These are phyloP conservation scores for Leptobrachium ailaonicum DNA, from an alignment of 2,113 vertebrate genomes.

Conservation along the genomic window DNA sequence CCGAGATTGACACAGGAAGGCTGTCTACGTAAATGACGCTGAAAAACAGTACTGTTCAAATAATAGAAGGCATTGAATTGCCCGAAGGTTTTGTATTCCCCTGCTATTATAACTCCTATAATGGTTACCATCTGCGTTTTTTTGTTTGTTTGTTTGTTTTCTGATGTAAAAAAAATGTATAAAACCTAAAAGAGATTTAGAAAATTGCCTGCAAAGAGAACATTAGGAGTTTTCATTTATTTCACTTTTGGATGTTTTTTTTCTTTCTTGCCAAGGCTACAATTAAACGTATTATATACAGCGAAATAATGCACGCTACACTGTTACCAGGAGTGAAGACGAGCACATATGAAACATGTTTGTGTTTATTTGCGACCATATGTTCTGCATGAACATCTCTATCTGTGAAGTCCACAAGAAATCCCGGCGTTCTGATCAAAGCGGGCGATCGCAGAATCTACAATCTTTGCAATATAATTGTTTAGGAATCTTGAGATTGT, in stretches of 20 bases:
- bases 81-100: conserved; percentile 27
- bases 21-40: not conserved
- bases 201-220: conserved; percentile 24
- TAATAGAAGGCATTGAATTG: conserved; percentile 7
- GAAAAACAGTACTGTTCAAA: not conserved
- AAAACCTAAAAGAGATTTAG: conserved; percentile 25
- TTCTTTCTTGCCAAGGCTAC: not conserved
- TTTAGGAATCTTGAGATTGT: conserved; percentile 6
- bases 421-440: conserved; percentile 33
- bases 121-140: conserved; percentile 42
- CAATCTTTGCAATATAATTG: conserved; percentile 9
- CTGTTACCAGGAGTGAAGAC: conserved; percentile 31
- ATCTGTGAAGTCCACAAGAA: conserved; percentile 18
- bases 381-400: conserved; percentile 18
- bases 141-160: conserved; percentile 6
- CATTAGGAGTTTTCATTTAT: conserved; percentile 10
- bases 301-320: conserved; percentile 24
- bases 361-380: conserved; percentile 36
- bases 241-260: not conserved
- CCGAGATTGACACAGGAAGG: not conserved
- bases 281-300: conserved; percentile 10
- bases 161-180: conserved; percentile 9
- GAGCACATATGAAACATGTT: conserved; percentile 29
- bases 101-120: conserved; percentile 20
- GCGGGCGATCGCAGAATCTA: not conserved